These are phyloP conservation scores for Acrocephalus scirpaceus DNA, from an alignment of 2,797 vertebrate species.

Conservation along the genomic window DNA sequence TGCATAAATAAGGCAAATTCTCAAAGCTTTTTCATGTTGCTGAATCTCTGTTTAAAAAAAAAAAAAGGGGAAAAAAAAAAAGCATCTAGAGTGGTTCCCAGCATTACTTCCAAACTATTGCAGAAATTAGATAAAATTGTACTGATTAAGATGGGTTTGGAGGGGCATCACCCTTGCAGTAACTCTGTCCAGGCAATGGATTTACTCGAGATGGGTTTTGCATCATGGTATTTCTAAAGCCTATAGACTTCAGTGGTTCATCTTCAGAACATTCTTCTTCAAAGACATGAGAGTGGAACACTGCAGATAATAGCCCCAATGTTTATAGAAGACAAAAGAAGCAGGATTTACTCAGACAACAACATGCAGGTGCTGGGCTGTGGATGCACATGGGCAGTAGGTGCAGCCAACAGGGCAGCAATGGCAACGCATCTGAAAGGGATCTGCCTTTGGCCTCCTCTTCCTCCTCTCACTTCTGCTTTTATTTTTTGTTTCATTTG, in stretches of 20 bases:
- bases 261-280: slow-evolving; percentile 42
- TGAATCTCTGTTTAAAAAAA: not conserved
- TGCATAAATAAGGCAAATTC: not conserved
- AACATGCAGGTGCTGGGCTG: not conserved
- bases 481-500: not conserved
- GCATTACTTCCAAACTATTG: not conserved
- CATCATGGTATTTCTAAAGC: not conserved
- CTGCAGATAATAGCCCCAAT: not conserved
- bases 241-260: not conserved
- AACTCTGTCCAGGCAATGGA: not conserved
- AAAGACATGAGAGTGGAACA: not conserved
- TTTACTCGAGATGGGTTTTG: not conserved
- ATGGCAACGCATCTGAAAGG: rapidly evolving
- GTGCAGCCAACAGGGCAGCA: not conserved
- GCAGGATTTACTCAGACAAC: not conserved
- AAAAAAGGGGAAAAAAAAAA: too few relatives aligned
- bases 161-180: not conserved
- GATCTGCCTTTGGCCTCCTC: not conserved
- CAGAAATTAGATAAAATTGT: slow-evolving; percentile 37
- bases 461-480: not conserved
- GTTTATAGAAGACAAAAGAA: not conserved
- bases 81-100: not conserved
- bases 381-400: not conserved
- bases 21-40: not conserved
- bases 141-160: not conserved